Base-by-base conservation (phyloP, 2,113 vertebrate genomes). In the Calonectris borealis region DNA sequence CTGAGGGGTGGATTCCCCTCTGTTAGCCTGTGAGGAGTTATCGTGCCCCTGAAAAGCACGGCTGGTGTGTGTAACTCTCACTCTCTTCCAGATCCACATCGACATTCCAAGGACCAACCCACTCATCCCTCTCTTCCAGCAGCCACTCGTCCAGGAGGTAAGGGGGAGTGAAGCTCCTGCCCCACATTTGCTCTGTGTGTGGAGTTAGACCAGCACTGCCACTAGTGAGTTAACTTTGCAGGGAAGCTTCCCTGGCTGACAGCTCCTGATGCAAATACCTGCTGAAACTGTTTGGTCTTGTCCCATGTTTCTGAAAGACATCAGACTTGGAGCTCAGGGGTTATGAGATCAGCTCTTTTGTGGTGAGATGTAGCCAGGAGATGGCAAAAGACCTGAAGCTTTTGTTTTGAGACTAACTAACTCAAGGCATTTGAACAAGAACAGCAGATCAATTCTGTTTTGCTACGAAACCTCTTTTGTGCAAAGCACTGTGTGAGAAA, bases 41-140 rank as follows among this genome's bases (percentile, higher is more conserved):
- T 0, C 62, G 29, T 77, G 36, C 14, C 32, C 55, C 61, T 16
- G n/a, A 9, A 58, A 73, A 57, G 82, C 62, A 36, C 0, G 8
- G n/a, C 82, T 82, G 61, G 31, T 72, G 22, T n/a, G 10, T 84
- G 27, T 81, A 86, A 94, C 83, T 49, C 58, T 11, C 17, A 6
- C 16, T 97, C 48, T 97, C 54, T 97, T 97, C 94, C 97, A 99
- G 99, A 99, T 99, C 96, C 99, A 99, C 98, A 99, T 99, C 21
- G 99, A 99, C 98, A 99, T 99, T 98, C 99, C 99, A 66, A 98
- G 99, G 97, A 99, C 99, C 38, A 99, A 99, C 95, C 99, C 99
- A 32, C 98, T 99, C 96, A 99, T 99, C 92, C 99, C 99, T 11
- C 97, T 99, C 90, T 99, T 99, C 97, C 99, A 99, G 98, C 99